Base-by-base conservation (phyloP, 2,797 vertebrate genomes). In the Aselliscus stoliczkanus region DNA sequence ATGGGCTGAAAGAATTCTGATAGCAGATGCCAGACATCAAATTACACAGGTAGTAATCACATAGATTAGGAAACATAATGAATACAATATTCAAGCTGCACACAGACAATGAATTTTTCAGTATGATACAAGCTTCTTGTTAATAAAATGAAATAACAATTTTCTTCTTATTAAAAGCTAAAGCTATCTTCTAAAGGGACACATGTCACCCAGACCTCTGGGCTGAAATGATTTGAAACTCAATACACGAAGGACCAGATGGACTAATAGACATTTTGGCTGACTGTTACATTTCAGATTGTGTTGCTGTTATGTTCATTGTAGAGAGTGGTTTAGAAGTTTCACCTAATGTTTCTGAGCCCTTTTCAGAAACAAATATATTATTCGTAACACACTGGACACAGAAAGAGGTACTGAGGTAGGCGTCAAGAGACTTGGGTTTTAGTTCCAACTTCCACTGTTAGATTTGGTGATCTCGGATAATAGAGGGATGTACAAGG, bases 11-110 rank as follows among this genome's bases (percentile, higher is more conserved):
- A 97, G 95, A 97, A 97, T 91, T 95, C 83, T 4, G 67, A 93
- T 97, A 94, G 88, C 97, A 98, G 95, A 96, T 91, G 93, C 88
- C 90, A 93, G 95, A 97, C 96, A 97, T 91, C 90, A 97, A 97
- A 97, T 92, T 97, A 98, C 94, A 89, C 15, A 17, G 95, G 97
- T 97, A 98, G 97, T 94, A 98, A 98, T 95, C 96, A 96, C 96
- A 88, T 70, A 97, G 97, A 97, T 95, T 97, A 96, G 60, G 84
- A 88, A 96, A 96, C 96, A 95, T 97, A 96, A 97, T 97, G 94
- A 96, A 97, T 89, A 97, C 73, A 93, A 97, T 97, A 94, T 94
- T 95, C 95, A 94, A 90, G 91, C 97, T 85, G 96, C 97, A 97
- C 96, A 89, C 87, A 97, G 94, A 94, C 86, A 4, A 5, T 90